phyloP scores from a whole-genome alignment of 92 coral and sea anemone genomes.

The Bergia sp. region DNA sequence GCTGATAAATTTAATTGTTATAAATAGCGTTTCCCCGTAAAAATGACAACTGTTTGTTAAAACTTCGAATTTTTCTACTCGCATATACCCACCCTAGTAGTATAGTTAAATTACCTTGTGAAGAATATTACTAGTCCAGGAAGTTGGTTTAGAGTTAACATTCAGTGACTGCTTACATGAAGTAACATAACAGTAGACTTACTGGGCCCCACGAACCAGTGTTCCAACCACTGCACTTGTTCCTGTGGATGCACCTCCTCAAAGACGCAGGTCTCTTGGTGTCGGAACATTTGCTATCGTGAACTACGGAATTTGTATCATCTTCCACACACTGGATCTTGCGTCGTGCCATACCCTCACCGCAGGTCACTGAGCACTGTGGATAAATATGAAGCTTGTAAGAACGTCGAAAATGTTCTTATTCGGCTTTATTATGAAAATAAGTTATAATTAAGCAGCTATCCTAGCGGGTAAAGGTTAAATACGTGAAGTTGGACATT shows the following conservation, averaged over 20 bases:
- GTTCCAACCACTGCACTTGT: conserved; percentile 43
- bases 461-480: neutral
- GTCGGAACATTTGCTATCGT: conserved; percentile 26
- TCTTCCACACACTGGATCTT: conserved; percentile 36
- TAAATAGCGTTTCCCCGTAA: too few relatives aligned
- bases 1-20: too few relatives aligned
- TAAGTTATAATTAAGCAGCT: neutral
- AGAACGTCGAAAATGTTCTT: neutral
- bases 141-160: too few relatives aligned
- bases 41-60: too few relatives aligned
- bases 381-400: neutral
- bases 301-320: conserved; percentile 20
- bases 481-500: neutral
- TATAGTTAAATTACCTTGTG: too few relatives aligned
- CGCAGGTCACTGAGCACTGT: conserved; percentile 46
- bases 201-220: conserved; percentile 22
- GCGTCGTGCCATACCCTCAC: conserved; percentile 30
- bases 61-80: too few relatives aligned
- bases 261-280: neutral
- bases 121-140: too few relatives aligned
- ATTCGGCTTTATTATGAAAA: neutral
- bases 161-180: neutral
- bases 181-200: neutral
- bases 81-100: too few relatives aligned
- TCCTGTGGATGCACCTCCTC: conserved; percentile 13